These are phyloP conservation scores for Netelia inedita DNA, from an alignment of 2,888 invertebrate genomes.

Conservation along the genomic window DNA sequence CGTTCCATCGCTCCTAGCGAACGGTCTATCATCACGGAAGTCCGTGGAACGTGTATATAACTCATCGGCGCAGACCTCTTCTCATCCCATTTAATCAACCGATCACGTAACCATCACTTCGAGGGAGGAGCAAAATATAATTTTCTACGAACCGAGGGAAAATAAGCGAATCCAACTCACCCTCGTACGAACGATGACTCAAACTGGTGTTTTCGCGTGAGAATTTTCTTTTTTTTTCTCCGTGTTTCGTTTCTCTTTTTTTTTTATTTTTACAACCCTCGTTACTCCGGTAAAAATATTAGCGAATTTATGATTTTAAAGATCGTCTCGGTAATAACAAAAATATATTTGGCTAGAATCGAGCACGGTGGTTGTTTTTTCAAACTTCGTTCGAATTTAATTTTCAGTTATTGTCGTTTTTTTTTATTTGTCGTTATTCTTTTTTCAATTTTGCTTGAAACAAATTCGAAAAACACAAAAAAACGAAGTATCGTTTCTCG, in stretches of 20 bases:
- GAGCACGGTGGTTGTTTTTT: no score
- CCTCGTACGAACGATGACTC: slow-evolving; percentile 38
- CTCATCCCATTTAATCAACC: slow-evolving; percentile 53
- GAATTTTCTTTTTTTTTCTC: slow-evolving; percentile 20
- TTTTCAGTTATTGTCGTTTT: no score
- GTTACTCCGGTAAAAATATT: no score
- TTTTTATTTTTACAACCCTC: neutral
- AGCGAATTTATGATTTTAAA: no score
- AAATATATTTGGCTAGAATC: no score
- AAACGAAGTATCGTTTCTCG: no score
- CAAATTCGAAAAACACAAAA: no score
- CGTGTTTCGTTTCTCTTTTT: neutral
- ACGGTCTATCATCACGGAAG: slow-evolving; percentile 51
- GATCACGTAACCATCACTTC: slow-evolving; percentile 62
- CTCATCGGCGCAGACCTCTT: slow-evolving; percentile 38
- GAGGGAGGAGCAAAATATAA: slow-evolving; percentile 50
- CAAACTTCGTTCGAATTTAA: no score
- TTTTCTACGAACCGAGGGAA: slow-evolving; percentile 47
- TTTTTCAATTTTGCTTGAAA: no score
- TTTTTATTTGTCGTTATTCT: no score
- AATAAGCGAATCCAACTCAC: slow-evolving; percentile 33
- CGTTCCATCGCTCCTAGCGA: slow-evolving; percentile 15
- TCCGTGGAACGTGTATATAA: slow-evolving; percentile 40
- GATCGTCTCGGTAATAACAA: no score
- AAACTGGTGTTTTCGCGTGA: slow-evolving; percentile 19